Evolutionary conservation across 2,888 invertebrate species (phyloP).

Genomic region (Agonopterix arenella): DNA sequence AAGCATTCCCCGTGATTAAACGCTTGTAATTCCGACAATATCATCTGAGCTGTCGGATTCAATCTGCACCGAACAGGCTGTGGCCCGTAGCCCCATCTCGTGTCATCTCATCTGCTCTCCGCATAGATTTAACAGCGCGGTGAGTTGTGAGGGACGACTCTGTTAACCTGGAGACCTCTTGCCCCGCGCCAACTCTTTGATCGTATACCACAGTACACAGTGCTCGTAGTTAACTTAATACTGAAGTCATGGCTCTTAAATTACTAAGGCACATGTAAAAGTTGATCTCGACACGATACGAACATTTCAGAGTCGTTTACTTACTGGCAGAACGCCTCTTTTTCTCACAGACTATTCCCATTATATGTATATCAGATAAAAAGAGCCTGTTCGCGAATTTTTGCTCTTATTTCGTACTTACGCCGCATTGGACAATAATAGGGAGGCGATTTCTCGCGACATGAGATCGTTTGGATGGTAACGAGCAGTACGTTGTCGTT

Average conservation of each 20-base stretch:
- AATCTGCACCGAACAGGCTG: slow-evolving; percentile 40
- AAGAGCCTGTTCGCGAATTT: slow-evolving; percentile 40
- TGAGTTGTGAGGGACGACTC: slow-evolving; percentile 29
- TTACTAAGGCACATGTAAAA: slow-evolving; percentile 25
- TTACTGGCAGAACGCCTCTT: slow-evolving; percentile 10
- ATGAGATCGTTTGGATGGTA: slow-evolving; percentile 48
- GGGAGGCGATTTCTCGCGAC: slow-evolving; percentile 50
- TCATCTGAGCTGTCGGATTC: slow-evolving; percentile 62
- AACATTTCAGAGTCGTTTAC: slow-evolving; percentile 14
- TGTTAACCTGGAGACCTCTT: slow-evolving; percentile 34
- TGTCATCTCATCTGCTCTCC: slow-evolving; percentile 27
- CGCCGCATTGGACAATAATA: slow-evolving; percentile 46
- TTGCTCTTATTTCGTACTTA: slow-evolving; percentile 50
- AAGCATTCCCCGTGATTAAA: slow-evolving; percentile 68
- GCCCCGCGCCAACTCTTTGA: slow-evolving; percentile 15
- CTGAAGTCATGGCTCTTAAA: slow-evolving; percentile 9
- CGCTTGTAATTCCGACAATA: slow-evolving; percentile 74
- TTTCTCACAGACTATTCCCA: slow-evolving; percentile 18
- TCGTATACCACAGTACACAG: slow-evolving; percentile 5
- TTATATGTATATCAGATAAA: slow-evolving; percentile 32
- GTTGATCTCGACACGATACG: slow-evolving; percentile 19
- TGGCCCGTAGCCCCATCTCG: slow-evolving; percentile 40
- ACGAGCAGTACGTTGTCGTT: slow-evolving; percentile 54
- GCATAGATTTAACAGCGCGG: slow-evolving; percentile 19
- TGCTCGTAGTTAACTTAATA: slow-evolving; percentile 5